These are phyloP conservation scores for Leptestheria dahalacensis DNA, from an alignment of 1,140 invertebrate species.

Conservation along the genomic window DNA sequence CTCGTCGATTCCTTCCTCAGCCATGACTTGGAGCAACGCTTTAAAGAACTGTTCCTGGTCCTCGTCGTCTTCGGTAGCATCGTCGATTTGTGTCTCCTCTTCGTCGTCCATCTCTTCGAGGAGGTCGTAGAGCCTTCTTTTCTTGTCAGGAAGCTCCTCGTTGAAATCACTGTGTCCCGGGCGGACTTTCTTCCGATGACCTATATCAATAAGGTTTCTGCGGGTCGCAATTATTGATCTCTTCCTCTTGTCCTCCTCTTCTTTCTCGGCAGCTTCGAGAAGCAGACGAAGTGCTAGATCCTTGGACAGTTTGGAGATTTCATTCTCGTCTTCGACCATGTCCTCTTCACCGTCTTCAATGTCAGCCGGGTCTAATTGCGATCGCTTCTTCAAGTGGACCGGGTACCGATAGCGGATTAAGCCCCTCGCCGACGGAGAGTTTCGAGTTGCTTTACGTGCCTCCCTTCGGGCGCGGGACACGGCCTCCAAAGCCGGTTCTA, in stretches of 20 bases:
- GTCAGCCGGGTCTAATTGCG: background rate
- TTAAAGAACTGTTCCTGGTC: background rate
- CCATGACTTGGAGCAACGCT: background rate
- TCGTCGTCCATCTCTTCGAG: background rate
- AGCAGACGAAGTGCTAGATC: background rate
- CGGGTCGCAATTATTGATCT: background rate
- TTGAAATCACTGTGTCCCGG: background rate
- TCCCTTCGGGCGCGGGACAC: slow-evolving; percentile 1
- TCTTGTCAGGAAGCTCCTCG: background rate
- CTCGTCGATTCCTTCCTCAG: background rate
- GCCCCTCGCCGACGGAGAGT: background rate
- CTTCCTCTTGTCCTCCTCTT: background rate
- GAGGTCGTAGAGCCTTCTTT: background rate
- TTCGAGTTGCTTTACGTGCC: background rate
- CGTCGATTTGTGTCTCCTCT: background rate
- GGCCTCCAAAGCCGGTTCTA: slow-evolving; percentile 10
- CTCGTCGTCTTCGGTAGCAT: background rate
- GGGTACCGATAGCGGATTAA: slow-evolving; percentile 10
- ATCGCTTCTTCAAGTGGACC: slow-evolving; percentile 5
- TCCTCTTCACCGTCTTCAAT: background rate
- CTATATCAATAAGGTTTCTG: background rate
- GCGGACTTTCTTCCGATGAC: background rate
- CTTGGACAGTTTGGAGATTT: slow-evolving; percentile 1
- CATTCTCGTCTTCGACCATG: background rate
- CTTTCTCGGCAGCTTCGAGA: background rate